Base-by-base conservation (phyloP, 1,140 invertebrate genomes). In the Microplitis mediator region DNA sequence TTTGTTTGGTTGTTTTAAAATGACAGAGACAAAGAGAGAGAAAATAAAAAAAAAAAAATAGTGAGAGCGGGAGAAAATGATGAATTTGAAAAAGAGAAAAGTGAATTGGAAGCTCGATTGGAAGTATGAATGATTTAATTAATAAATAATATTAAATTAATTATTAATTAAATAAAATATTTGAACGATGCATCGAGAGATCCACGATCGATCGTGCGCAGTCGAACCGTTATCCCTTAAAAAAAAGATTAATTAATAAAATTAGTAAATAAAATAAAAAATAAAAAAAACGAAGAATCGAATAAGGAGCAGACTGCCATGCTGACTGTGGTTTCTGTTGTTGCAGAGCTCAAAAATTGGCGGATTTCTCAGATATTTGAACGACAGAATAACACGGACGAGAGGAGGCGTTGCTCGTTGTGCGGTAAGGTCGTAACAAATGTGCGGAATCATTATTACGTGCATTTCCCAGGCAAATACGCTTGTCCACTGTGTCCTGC, bases 351-450 rank as follows among this genome's bases (percentile, higher is more conserved):
- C 77, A 91, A 91, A 88, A 88, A 89, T 85, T 90, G 89, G 88
- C 90, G 90, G 86, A 91, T 91, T 86, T 89, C 90, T 79, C 89
- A 90, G 85, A 88, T 90, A 82, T 91, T 91, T 87, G 90, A 90
- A 84, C 88, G 90, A 81, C 88, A 90, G 75, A 90, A 89, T 80
- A 88, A 88, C 79, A 87, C 84, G 85, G 89, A 90, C 84, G 90
- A 91, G 85, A 86, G 89, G 82, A 88, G 89, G 81, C 86, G 90
- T 78, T 91, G 90, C 85, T 88, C 89, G 78, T 85, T 91, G 79
- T 91, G 90, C 82, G 90, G 90, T 80, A 91, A 91, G 87, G 89
- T 91, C 79, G 90, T 91, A 74, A 91, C 90, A 79, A 91, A 91
- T 85, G 90, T 90, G 76, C 86, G 90, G 76, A 91, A 91, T 86